Base-by-base conservation (phyloP, 37 sponge, comb jelly and placozoan species). In the Crambe crambe region DNA sequence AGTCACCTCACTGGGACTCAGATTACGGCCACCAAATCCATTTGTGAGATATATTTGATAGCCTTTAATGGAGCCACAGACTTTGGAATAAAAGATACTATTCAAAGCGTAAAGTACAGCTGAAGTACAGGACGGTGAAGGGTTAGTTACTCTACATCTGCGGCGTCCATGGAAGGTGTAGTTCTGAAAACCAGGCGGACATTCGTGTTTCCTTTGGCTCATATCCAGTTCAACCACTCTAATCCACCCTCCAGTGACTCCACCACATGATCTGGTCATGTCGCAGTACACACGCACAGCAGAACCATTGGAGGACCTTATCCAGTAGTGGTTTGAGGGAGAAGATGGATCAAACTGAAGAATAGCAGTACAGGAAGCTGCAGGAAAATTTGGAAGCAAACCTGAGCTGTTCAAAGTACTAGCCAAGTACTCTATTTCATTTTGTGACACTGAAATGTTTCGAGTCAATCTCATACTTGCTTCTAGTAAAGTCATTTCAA, bases 31-130 rank as follows among this genome's bases (percentile, higher is more conserved):
- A 25, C 22, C 31, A 59, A 70, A 56, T 23, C 31, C 80, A 56
- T 32, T 59, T 54, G 80, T 37, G 22, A 23, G 2, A 23, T 59
- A 57, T 25, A 68, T 17, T 38, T 80, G 63, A 41, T 81, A 81
- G 26, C 41, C 82, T 58, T 5, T 71, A 2, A 81, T 59, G 23
- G 44, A 21, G 1, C 82, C 82, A 72, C 73, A 72, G 12, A 81
- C 73, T 26, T 72, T 21, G 39, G 60, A 30, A 58, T 81, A 81
- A 31, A 31, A 18, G 15, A 70, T 5, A 25, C 43, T 42, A 70
- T 70, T 18, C 12, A 42, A 22, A 1, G n/a, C n/a, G n/a, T 3
- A 21, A 35, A 43, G 39, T 23, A 40, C 39, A 40, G 22, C 43
- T 70, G 71, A 70, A 25, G 71, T 21, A 40, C 71, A 70, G 6